A percentile compares a stretch with the other conserved stretches of the same genome.
These are phyloP conservation scores for Brachionichthys hirsutus DNA, from an alignment of 2,113 vertebrate genomes.

Conservation along the genomic window DNA sequence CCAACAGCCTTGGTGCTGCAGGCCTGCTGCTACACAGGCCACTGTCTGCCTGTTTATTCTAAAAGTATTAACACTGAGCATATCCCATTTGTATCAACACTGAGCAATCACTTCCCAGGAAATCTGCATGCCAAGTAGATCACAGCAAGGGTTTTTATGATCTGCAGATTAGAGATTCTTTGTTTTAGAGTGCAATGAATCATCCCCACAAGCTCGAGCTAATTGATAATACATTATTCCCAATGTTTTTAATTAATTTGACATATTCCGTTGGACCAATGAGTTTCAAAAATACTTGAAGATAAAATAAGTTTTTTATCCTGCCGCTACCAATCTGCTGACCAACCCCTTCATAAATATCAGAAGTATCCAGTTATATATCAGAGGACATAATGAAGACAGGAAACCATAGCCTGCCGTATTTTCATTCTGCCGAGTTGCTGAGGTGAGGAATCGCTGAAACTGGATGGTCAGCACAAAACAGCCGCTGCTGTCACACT, in stretches of 20 bases:
- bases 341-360: conserved; percentile 44
- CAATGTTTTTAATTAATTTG: not conserved
- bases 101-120: too few species aligned
- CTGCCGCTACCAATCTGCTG: conserved; percentile 7
- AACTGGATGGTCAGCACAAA: conserved; percentile 70
- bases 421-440: conserved; percentile 66
- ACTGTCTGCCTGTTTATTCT: too few species aligned
- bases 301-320: not conserved
- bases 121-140: too few species aligned
- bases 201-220: not conserved
- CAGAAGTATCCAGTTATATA: conserved; percentile 53
- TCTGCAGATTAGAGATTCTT: too few species aligned
- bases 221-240: conserved; percentile 1
- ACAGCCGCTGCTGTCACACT: conserved; percentile 48
- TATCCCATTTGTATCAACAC: too few species aligned
- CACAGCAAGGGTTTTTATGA: too few species aligned
- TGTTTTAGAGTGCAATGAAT: too few species aligned
- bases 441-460: conserved; percentile 58
- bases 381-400: conserved; percentile 57
- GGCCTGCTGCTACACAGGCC: too few species aligned
- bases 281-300: conserved; percentile 9
- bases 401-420: conserved; percentile 45
- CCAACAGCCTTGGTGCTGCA: too few species aligned
- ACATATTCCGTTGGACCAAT: conserved; percentile 3
- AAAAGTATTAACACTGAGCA: too few species aligned